Conservation (phyloP, 2,113 vertebrate genomes). For the Syngnathus floridae region DNA sequence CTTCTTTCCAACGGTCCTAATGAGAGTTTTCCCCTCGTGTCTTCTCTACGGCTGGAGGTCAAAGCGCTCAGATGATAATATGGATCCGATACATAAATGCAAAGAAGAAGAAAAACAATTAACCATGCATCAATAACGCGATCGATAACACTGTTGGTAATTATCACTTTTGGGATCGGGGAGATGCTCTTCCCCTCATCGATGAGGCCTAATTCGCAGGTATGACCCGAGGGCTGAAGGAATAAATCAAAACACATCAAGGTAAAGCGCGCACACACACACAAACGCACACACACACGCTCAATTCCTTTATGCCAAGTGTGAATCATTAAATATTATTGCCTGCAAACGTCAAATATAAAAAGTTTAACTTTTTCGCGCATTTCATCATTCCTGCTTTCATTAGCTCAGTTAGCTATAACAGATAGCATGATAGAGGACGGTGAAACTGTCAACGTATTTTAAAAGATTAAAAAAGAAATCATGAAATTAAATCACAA, state of each 20-base stretch:
- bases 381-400: constrained; percentile 13
- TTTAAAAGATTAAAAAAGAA: no score
- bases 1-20: constrained; percentile 42
- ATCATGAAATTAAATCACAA: no score
- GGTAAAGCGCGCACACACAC: constrained; percentile 31
- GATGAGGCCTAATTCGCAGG: constrained; percentile 62
- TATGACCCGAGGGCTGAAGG: constrained; percentile 56
- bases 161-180: constrained; percentile 74
- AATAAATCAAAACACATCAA: constrained; percentile 70
- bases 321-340: constrained; percentile 42
- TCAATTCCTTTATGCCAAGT: constrained; percentile 54
- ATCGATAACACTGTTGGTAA: constrained; percentile 76
- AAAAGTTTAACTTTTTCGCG: constrained; percentile 20
- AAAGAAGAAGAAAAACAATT: constrained; percentile 67
- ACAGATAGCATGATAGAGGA: no score
- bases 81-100: constrained; percentile 68
- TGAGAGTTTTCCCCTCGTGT: constrained; percentile 36
- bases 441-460: no score
- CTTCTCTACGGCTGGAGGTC: constrained; percentile 66
- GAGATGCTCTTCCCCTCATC: constrained; percentile 67
- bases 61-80: constrained; percentile 50
- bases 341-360: constrained; percentile 51
- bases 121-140: constrained; percentile 70
- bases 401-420: no score
- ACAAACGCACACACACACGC: not conserved